Percentiles rank a stretch among this genome's conserved stretches.
These are phyloP conservation scores for Pseudoatta argentina DNA, from an alignment of 1,140 invertebrate genomes.

Conservation along the genomic window DNA sequence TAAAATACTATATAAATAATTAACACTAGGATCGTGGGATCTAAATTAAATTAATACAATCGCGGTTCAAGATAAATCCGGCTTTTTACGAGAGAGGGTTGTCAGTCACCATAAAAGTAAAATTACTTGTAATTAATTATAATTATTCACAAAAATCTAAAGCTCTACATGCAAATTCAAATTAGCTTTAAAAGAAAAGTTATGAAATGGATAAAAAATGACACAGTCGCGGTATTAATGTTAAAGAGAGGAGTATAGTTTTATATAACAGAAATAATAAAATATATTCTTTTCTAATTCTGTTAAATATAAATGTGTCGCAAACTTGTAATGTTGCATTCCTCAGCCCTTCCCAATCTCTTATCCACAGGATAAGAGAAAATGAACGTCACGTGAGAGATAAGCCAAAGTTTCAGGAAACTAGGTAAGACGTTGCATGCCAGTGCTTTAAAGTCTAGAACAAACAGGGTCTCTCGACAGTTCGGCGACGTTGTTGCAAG, in stretches of 20 bases:
- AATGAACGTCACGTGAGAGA: conserved; percentile 21
- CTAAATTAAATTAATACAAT: too few relatives aligned
- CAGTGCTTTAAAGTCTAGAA: conserved; percentile 24
- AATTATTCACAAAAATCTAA: too few relatives aligned
- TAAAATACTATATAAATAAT: background rate
- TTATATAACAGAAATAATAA: background rate
- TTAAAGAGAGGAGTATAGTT: background rate
- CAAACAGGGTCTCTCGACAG: conserved; percentile 23
- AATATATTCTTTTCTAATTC: too few relatives aligned
- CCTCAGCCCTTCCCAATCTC: background rate
- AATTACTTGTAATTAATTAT: too few relatives aligned
- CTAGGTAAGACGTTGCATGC: conserved; percentile 24
- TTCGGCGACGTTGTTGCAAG: conserved; percentile 1
- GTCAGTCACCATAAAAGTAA: too few relatives aligned
- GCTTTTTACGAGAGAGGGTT: too few relatives aligned
- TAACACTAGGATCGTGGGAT: background rate
- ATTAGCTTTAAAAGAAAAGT: too few relatives aligned
- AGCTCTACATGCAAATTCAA: too few relatives aligned
- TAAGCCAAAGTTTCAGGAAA: conserved; percentile 33
- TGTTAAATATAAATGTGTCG: conserved; percentile 3
- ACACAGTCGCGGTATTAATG: too few relatives aligned
- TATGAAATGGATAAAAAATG: too few relatives aligned
- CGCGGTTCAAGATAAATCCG: too few relatives aligned
- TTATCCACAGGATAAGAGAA: conserved; percentile 7
- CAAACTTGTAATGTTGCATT: background rate